These are phyloP conservation scores for Endotricha flammealis DNA, from an alignment of 2,888 invertebrate species.

Conservation along the genomic window DNA sequence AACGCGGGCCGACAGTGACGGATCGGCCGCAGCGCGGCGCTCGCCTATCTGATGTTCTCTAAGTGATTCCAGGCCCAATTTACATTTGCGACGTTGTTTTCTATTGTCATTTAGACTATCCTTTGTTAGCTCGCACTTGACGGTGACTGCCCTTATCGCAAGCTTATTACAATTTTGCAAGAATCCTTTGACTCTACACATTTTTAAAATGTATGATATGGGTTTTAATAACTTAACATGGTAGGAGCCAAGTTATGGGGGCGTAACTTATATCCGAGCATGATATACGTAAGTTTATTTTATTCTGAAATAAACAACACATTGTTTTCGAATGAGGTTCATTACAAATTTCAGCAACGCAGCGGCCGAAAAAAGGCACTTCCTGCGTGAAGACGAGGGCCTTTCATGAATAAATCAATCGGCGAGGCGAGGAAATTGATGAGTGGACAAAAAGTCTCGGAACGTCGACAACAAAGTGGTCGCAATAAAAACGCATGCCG, in stretches of 20 bases:
- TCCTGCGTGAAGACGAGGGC: slow-evolving; percentile 68
- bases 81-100: slow-evolving; percentile 67
- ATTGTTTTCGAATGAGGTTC: slow-evolving; percentile 73
- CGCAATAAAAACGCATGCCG: slow-evolving; percentile 64
- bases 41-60: slow-evolving; percentile 74
- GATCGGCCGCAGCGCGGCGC: slow-evolving; percentile 70
- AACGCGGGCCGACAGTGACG: slow-evolving; percentile 73
- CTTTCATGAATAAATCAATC: slow-evolving; percentile 77
- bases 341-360: slow-evolving; percentile 70
- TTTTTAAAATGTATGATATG: background rate
- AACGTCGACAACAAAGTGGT: slow-evolving; percentile 71
- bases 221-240: no score
- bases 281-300: slow-evolving; percentile 20
- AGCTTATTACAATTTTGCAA: slow-evolving; percentile 25
- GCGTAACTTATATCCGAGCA: slow-evolving; percentile 17
- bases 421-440: slow-evolving; percentile 75
- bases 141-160: slow-evolving; percentile 27
- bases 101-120: slow-evolving; percentile 65
- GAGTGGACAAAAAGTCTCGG: slow-evolving; percentile 66
- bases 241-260: background rate
- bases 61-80: slow-evolving; percentile 72
- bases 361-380: slow-evolving; percentile 65
- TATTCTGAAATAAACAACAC: slow-evolving; percentile 62
- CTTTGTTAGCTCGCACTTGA: slow-evolving; percentile 48
- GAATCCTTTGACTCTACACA: slow-evolving; percentile 13